Conservation (phyloP, 2,888 invertebrate genomes). For the Conistra vaccinii region DNA sequence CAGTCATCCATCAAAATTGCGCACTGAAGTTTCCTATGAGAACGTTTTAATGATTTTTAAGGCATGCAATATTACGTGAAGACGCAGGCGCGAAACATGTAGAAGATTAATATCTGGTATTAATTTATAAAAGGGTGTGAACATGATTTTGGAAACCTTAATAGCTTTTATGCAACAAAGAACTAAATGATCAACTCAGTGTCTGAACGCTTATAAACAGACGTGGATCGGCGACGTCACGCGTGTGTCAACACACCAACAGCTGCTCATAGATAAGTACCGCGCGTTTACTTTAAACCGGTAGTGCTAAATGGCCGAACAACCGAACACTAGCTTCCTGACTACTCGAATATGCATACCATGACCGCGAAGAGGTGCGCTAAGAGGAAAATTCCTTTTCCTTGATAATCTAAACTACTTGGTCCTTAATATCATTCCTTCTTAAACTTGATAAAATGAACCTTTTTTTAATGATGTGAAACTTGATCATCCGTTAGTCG, state of each 20-base stretch:
- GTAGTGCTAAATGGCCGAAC: constrained; percentile 55
- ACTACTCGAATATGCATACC: constrained; percentile 57
- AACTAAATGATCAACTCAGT: background rate
- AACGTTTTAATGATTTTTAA: constrained; percentile 43
- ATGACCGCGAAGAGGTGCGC: constrained; percentile 21
- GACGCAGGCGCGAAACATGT: constrained; percentile 12
- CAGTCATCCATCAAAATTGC: constrained; percentile 64
- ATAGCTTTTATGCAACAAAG: constrained; percentile 2
- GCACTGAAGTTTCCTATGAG: constrained; percentile 55
- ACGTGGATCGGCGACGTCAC: constrained; percentile 50
- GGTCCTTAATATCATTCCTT: background rate
- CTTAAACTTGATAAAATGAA: constrained; percentile 7
- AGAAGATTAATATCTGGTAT: background rate
- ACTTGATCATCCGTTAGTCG: constrained; percentile 28
- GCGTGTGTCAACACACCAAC: constrained; percentile 63
- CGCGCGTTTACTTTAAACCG: constrained; percentile 61
- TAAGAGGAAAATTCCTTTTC: constrained; percentile 58
- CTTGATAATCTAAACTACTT: constrained; percentile 14
- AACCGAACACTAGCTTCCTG: constrained; percentile 62
- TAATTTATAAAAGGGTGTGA: constrained; percentile 4
- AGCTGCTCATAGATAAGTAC: constrained; percentile 70
- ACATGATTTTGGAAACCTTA: constrained; percentile 4
- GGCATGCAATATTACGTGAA: constrained; percentile 35
- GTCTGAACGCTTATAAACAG: constrained; percentile 15
- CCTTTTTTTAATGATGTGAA: constrained; percentile 24